phyloP scores from a whole-genome alignment of 2,113 vertebrate species.

The Nymphicus hollandicus region DNA sequence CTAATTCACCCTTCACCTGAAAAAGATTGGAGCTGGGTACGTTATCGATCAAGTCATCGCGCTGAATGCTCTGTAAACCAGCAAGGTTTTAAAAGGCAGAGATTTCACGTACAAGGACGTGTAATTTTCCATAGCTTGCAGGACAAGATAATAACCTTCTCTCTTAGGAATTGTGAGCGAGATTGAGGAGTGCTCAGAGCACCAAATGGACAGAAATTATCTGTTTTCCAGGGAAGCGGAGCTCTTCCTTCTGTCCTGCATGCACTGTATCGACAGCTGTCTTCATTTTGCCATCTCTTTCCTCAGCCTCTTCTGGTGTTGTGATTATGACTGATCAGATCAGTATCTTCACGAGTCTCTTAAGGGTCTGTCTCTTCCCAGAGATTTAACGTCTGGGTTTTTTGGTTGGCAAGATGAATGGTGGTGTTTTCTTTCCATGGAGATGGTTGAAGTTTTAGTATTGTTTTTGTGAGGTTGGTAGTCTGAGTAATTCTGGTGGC shows the following conservation, averaged over 20 bases:
- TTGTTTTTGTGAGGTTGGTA: neutral
- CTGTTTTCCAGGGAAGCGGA: neutral
- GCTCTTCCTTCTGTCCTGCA: neutral
- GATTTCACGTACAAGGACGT: neutral
- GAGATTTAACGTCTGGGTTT: neutral
- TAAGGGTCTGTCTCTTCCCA: neutral
- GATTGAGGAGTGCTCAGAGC: neutral
- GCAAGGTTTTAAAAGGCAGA: neutral
- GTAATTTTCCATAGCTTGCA: neutral
- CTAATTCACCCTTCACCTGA: neutral
- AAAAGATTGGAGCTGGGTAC: neutral
- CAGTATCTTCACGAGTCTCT: neutral
- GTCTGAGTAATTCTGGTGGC: neutral
- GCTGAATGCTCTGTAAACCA: fast-evolving
- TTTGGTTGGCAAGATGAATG: neutral
- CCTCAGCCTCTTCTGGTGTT: neutral
- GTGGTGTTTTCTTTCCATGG: neutral
- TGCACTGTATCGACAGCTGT: fast-evolving
- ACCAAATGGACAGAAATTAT: neutral
- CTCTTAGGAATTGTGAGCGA: neutral
- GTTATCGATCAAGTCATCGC: neutral
- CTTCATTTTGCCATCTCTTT: neutral
- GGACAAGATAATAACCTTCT: neutral
- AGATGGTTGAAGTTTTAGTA: neutral
- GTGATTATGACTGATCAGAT: neutral